Conservation (phyloP, 1,140 invertebrate genomes). For the Drosophila sturtevanti region DNA sequence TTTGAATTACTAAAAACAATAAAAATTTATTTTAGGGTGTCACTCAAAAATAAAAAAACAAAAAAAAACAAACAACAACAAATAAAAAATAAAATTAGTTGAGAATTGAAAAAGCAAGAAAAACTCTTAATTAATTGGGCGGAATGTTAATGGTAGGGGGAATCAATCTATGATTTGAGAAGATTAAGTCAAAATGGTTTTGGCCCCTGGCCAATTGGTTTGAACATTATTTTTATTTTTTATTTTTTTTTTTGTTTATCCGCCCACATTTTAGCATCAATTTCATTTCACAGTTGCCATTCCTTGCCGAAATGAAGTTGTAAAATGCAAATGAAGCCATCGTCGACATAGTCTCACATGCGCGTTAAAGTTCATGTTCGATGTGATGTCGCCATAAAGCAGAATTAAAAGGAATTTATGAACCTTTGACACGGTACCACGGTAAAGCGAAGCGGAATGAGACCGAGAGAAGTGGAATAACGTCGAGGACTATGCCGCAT, state of each 20-base stretch:
- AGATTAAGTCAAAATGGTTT: constrained; percentile 8
- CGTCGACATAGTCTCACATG: constrained; percentile 53
- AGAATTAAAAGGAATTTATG: constrained; percentile 80
- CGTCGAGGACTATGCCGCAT: constrained; percentile 33
- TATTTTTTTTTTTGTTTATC: constrained; percentile 65
- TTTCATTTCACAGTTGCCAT: constrained; percentile 1
- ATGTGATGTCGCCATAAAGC: constrained; percentile 80
- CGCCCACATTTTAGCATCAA: constrained; percentile 33
- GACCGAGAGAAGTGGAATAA: constrained; percentile 14
- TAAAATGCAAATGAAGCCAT: constrained; percentile 78
- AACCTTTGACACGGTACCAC: constrained; percentile 74
- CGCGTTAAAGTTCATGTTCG: constrained; percentile 80
- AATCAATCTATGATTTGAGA: background rate
- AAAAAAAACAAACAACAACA: constrained; percentile 34
- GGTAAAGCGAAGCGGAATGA: constrained; percentile 4
- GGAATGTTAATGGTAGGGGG: background rate
- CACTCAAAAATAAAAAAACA: constrained; percentile 49
- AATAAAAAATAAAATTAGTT: constrained; percentile 72
- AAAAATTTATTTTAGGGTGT: constrained; percentile 70
- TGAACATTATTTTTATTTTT: constrained; percentile 8
- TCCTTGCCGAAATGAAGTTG: constrained; percentile 70
- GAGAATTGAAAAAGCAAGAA: constrained; percentile 69
- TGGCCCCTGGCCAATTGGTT: constrained; percentile 41
- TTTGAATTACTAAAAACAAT: constrained; percentile 16
- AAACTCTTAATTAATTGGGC: constrained; percentile 47